Evolutionary conservation across 1,140 invertebrate species (phyloP), one percentile per base, ranked within the genome.

Genomic region (Dreissena rostriformis): DNA sequence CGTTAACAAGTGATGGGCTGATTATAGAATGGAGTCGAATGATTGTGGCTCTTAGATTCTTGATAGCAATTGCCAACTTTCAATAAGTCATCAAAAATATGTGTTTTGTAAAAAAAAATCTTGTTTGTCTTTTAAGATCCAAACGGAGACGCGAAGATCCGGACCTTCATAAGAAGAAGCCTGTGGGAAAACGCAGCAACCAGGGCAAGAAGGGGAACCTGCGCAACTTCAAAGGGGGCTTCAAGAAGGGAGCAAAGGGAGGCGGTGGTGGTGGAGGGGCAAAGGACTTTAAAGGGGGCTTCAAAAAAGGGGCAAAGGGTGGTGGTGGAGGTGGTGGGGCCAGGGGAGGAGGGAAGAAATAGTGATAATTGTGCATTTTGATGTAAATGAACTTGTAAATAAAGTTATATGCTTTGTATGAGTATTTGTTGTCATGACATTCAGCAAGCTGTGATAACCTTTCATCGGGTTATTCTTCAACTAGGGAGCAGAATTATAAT

Each of bases 151-250:
- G 52, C 12, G 82, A 84, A 57, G 66, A 76, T 72, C 73, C 73
- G n/a, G 52, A 77, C 22, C 29, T 26, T 17, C 71, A 65, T 22
- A 88, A 77, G 66, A 88, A 88, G 68, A 88, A 84, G 19, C 77
- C 81, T 66, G 52, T 57, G 24, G 82, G 82, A 1, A 84, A 84
- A 52, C 86, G 86, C 55, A 86, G 86, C 67, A 73, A 77, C 7
- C 82, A 84, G 49, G 82, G 87, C 11, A 82, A 81, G 29, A 80
- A 79, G 29, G 78, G 77, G 22, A 70, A 77, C 24, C 15, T 70
- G 1, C 73, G 78, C 28, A 78, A 78, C 51, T 78, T 78, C 51
- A 81, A 61, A 55, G 78, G 82, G 4, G 66, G 67, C 1, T 39
- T 39, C 52, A 82, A 52, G 72, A 53, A 19, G 61, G 55, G 12